Conservation (phyloP, 2,113 vertebrate genomes). For the Circaetus gallicus region DNA sequence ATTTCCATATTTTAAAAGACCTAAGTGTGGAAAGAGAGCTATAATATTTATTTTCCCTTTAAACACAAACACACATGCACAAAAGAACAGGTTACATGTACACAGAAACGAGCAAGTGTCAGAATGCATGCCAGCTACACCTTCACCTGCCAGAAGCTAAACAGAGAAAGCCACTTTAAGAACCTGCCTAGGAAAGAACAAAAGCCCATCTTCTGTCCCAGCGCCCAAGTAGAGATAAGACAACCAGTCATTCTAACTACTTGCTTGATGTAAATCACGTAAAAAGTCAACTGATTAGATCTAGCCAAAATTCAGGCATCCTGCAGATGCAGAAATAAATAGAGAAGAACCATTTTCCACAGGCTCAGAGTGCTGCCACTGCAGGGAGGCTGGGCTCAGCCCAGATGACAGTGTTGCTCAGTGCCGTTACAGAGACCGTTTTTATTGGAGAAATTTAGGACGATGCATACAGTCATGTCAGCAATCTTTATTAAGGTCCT, state of each 20-base stretch:
- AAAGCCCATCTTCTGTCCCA: neutral
- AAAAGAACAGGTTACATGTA: neutral
- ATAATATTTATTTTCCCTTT: neutral
- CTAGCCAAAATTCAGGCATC: neutral
- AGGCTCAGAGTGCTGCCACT: neutral
- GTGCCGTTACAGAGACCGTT: neutral
- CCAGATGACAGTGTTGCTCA: neutral
- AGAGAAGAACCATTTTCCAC: neutral
- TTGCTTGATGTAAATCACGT: neutral
- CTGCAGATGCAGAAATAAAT: neutral
- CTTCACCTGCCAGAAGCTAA: neutral
- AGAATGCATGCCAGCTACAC: neutral
- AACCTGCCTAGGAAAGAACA: neutral
- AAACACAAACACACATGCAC: neutral
- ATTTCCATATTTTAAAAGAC: neutral
- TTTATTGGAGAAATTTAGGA: constrained; percentile 15
- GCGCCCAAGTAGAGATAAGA: neutral
- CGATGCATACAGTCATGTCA: neutral
- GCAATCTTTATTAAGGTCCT: constrained; percentile 10
- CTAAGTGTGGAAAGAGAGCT: neutral
- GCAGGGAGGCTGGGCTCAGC: neutral
- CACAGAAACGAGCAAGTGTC: accelerated
- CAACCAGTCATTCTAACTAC: neutral
- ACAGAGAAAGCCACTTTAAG: neutral
- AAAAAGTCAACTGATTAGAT: neutral